Evolutionary conservation across 2,113 vertebrate species (phyloP), one percentile per base, ranked within the genome.

Genomic region (Pholis gunnellus): DNA sequence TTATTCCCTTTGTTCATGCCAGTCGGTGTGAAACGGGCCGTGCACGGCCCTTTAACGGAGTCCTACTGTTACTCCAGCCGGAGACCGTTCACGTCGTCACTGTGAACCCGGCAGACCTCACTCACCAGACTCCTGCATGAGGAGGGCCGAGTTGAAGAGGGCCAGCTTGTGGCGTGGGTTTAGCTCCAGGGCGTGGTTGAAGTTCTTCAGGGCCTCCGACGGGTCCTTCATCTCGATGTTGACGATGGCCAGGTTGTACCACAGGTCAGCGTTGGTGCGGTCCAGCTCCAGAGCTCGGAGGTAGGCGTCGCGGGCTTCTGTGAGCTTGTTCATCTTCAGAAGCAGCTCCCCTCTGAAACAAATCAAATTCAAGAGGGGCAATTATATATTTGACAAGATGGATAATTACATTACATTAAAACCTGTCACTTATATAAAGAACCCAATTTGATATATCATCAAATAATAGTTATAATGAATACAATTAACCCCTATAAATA

Each of bases 221-320:
- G 97, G 96, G 88, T 99, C 97, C 94, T 99, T 99, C 95, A 99
- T 96, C 92, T 99, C 98, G 56, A 99, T 99, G 87, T 97, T 96
- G 89, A 99, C 98, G 69, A 99, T 99, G 18, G 98, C 98, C 91
- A 99, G 91, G 90, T 99, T 99, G 95, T 99, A 99, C 98, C 98
- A 99, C 74, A 99, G 95, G 88, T 99, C 98, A 46, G 98, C 97
- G 68, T 99, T 99, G 85, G 91, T 95, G 85, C 92, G 94, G 90
- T 99, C 98, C 57, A 99, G 94, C 63, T 99, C 98, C 54, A 99
- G 61, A 11, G 98, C 98, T 81, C 95, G 94, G 40, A 98, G 94
- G 87, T 99, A 99, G 25, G 98, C 97, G 65, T 99, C 98, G 42
- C 97, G 97, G 15, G 98, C 98, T 92, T 99, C 97, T 6, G 95